Conservation (phyloP, 2,888 invertebrate genomes). For the Anodontia alba region DNA sequence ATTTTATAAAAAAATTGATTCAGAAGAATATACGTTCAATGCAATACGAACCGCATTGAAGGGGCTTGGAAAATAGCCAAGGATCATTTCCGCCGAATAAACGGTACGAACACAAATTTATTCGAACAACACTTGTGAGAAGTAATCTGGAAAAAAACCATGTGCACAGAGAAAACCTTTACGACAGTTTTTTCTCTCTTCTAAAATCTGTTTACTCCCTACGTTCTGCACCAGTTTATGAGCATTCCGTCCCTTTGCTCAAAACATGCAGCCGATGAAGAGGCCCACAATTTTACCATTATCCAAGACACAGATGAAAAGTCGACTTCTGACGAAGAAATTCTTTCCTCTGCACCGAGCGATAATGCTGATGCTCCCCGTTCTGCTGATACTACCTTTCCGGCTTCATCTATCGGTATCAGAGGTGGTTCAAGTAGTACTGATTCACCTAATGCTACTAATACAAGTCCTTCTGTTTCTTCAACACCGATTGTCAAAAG, state of each 20-base stretch:
- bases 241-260: neutral
- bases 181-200: neutral
- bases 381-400: neutral
- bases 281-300: neutral
- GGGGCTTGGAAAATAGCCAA: conserved; percentile 42
- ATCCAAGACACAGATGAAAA: neutral
- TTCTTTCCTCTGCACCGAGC: neutral
- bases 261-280: neutral
- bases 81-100: conserved; percentile 37
- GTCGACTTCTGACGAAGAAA: conserved; percentile 3
- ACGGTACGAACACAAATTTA: neutral
- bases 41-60: conserved; percentile 36
- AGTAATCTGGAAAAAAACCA: conserved; percentile 25
- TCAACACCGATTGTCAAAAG: neutral
- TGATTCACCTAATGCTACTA: neutral
- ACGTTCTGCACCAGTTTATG: neutral
- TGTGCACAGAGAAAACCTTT: neutral
- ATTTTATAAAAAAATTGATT: conserved; percentile 15
- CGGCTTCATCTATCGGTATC: neutral
- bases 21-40: conserved; percentile 18
- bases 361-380: neutral
- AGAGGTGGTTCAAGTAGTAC: neutral
- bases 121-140: conserved; percentile 28
- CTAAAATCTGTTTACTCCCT: neutral
- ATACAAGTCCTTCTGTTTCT: neutral